Evolutionary conservation across 1,140 invertebrate genomes (phyloP), one percentile per base, ranked within the genome.

Genomic region (Orius laevigatus): DNA sequence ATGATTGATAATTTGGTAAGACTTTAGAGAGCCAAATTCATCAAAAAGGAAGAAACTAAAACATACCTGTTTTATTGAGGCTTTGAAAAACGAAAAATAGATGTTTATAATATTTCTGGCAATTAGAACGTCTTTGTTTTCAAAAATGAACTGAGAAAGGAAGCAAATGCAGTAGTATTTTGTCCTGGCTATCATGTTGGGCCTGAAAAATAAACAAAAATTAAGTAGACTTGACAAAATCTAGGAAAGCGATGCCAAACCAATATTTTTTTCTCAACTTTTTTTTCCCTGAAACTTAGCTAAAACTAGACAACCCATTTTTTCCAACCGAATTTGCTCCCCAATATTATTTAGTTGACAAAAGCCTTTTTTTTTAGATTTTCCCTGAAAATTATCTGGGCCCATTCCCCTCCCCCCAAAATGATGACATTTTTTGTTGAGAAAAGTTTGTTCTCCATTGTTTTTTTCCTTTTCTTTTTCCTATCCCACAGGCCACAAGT

Each of bases 11-110:
- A 20, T 11, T 46, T 51, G 20, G 19, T 3, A 46, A 38, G 35
- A 44, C 48, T 35, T 20, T 9, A 9, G 6, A 20, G 43, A 20
- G 5, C 19, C 10, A 11, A 8, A 5, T 9, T 11, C 11, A 5
- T 45, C 8, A 46, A 25, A 46, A 33, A 46, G 15, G 11, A 31
- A 15, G 25, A 31, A 39, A 3, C 3, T 4, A 8, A 25, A 25
- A 39, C 33, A 39, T 53, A 77, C 76, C 65, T 80, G 84, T 62
- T 90, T 88, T 11, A 91, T 74, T 38, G 81, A 79, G 41, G 89
- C 84, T 68, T 92, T 95, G 66, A 98, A 98, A 59, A 97, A 90
- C 0, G 84, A 78, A 60, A 98, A 92, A 64, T 96, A 97, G n/a
- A 97, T 78, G 46, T 79, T 70, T 9, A 97, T 81, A 11, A 97